phyloP scores from a whole-genome alignment of 2,113 vertebrate species.

The Anhinga rufa region DNA sequence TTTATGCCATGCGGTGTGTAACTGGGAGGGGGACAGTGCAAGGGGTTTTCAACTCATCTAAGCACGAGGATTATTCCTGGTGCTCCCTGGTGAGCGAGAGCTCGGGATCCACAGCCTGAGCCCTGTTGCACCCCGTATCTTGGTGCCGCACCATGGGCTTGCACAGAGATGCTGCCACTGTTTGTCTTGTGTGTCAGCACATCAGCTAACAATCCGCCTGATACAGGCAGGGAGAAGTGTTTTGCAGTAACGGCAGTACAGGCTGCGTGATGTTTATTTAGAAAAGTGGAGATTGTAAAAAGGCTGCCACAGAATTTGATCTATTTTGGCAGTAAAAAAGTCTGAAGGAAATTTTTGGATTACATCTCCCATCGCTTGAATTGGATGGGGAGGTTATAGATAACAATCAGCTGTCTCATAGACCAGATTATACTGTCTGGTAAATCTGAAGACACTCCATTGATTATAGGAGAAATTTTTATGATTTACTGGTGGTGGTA shows the following conservation, averaged over 20 bases:
- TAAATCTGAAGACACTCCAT: conserved; percentile 45
- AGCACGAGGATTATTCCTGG: not conserved
- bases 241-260: not conserved
- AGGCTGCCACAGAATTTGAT: conserved; percentile 43
- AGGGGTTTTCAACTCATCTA: not conserved
- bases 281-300: conserved; percentile 36
- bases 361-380: conserved; percentile 19
- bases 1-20: fast-evolving
- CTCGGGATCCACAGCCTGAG: not conserved
- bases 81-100: not conserved
- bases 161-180: not conserved
- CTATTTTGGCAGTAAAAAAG: conserved; percentile 53
- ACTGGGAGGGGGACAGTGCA: not conserved
- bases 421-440: conserved; percentile 48
- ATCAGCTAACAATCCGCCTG: fast-evolving
- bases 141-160: not conserved
- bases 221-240: not conserved
- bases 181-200: not conserved
- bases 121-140: fast-evolving
- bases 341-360: conserved; percentile 42
- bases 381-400: conserved; percentile 43
- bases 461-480: conserved; percentile 34
- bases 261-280: conserved; percentile 40
- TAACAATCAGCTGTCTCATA: conserved; percentile 47
- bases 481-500: conserved; percentile 21